Conservation (phyloP, 92 coral and sea anemone genomes). For the Heteractis magnifica region DNA sequence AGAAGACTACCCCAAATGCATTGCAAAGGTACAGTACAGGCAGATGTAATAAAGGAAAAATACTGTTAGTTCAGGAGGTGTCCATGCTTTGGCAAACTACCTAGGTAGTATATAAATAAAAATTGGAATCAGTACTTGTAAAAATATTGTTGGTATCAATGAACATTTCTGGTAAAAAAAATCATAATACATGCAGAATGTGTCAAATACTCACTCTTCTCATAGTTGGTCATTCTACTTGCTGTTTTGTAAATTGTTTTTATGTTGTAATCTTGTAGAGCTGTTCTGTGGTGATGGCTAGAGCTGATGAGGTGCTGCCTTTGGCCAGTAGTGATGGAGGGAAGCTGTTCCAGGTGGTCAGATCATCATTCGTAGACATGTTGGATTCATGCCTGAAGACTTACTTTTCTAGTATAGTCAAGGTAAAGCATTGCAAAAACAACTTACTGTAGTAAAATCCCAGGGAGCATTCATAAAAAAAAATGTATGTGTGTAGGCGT, state of each 20-base stretch:
- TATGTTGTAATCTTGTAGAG: slow-evolving; percentile 37
- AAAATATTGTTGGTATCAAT: no score
- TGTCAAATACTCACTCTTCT: neutral
- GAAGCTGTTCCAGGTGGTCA: slow-evolving; percentile 74
- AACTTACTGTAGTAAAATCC: neutral
- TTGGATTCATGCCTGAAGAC: slow-evolving; percentile 70
- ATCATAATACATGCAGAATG: no score
- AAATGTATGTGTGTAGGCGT: no score
- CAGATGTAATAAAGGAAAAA: no score
- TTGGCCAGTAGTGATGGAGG: slow-evolving; percentile 76
- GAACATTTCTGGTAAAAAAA: no score
- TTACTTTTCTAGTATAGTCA: slow-evolving; percentile 58
- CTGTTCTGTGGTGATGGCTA: slow-evolving; percentile 58
- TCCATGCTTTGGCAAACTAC: no score
- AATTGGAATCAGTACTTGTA: no score
- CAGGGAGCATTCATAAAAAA: no score
- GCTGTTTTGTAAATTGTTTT: neutral
- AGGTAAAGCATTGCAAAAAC: slow-evolving; percentile 42
- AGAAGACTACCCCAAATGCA: slow-evolving; percentile 77
- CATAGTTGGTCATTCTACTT: neutral
- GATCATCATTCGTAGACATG: slow-evolving; percentile 82
- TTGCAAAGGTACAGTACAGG: slow-evolving; percentile 54
- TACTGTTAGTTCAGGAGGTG: no score
- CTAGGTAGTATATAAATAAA: no score
- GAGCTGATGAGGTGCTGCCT: slow-evolving; percentile 73